phyloP scores from a whole-genome alignment of 1,140 invertebrate genomes.

The Orchestia grillus region DNA sequence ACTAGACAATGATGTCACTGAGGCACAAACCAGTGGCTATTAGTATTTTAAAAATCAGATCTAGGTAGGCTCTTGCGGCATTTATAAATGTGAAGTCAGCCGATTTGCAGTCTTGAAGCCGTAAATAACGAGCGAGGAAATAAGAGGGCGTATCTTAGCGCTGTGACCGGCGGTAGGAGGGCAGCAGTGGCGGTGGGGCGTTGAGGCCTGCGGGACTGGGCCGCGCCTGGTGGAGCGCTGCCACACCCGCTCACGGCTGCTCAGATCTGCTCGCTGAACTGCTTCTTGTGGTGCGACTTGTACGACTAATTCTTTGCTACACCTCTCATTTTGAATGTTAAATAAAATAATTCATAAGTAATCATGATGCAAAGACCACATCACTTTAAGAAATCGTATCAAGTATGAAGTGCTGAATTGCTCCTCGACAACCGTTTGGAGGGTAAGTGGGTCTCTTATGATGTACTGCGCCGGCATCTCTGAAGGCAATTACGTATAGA shows the following conservation, averaged over 20 bases:
- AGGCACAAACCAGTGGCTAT: too few relatives aligned
- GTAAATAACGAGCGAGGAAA: neutral
- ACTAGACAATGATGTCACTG: neutral
- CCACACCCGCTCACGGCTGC: neutral
- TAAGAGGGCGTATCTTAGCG: neutral
- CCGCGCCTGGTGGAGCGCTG: too few relatives aligned
- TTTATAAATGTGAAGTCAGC: neutral
- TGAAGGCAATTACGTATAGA: too few relatives aligned
- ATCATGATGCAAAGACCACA: too few relatives aligned
- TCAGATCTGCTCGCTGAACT: neutral
- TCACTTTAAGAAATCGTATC: too few relatives aligned
- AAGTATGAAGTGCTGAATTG: neutral
- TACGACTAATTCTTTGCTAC: too few relatives aligned
- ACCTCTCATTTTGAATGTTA: too few relatives aligned
- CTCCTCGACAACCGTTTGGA: neutral
- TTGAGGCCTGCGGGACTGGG: neutral
- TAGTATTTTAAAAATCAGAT: neutral
- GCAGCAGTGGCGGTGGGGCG: neutral
- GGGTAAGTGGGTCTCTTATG: neutral
- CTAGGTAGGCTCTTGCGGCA: neutral
- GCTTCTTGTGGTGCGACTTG: too few relatives aligned
- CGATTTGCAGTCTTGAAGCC: neutral
- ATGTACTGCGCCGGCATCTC: neutral
- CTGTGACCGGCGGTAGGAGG: neutral
- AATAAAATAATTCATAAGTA: too few relatives aligned